Evolutionary conservation across 2,113 vertebrate genomes (phyloP).

Genomic region (Forbesichthys papilliferus): DNA sequence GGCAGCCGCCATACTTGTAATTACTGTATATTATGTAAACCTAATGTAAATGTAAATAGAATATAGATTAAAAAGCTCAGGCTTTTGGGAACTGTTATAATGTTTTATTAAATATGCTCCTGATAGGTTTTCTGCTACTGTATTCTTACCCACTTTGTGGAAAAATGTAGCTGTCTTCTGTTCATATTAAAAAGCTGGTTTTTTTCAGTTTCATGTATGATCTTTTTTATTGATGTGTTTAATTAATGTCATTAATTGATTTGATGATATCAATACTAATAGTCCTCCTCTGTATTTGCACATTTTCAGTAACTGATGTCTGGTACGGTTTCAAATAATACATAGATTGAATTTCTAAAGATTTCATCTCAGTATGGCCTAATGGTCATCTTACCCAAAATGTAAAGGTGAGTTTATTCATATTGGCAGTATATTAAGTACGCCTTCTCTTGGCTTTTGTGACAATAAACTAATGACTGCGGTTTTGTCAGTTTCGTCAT

Average conservation of each 20-base stretch:
- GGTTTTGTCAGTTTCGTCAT: background rate
- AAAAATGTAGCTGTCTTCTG: background rate
- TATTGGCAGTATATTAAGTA: background rate
- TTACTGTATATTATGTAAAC: too few species aligned
- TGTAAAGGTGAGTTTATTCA: background rate
- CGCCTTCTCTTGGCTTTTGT: background rate
- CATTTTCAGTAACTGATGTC: slow-evolving; percentile 2
- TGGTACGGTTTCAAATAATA: slow-evolving; percentile 9
- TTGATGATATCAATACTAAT: slow-evolving; percentile 18
- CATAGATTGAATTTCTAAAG: background rate
- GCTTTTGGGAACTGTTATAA: background rate
- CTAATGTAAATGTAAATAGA: too few species aligned
- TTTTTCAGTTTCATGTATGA: background rate
- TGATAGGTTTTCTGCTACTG: slow-evolving; percentile 16
- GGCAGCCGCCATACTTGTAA: too few species aligned
- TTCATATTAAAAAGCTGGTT: background rate
- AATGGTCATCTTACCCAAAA: background rate
- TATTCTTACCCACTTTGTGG: background rate
- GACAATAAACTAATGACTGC: slow-evolving; percentile 42
- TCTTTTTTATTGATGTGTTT: background rate
- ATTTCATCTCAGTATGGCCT: too few species aligned
- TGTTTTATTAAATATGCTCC: slow-evolving; percentile 3
- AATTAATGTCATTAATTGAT: slow-evolving; percentile 5
- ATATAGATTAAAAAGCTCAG: too few species aligned
- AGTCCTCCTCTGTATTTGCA: slow-evolving; percentile 24